Percentiles rank a stretch among this genome's conserved stretches.
Conservation (phyloP, 2,797 vertebrate genomes). For the Syncerus caffer region DNA sequence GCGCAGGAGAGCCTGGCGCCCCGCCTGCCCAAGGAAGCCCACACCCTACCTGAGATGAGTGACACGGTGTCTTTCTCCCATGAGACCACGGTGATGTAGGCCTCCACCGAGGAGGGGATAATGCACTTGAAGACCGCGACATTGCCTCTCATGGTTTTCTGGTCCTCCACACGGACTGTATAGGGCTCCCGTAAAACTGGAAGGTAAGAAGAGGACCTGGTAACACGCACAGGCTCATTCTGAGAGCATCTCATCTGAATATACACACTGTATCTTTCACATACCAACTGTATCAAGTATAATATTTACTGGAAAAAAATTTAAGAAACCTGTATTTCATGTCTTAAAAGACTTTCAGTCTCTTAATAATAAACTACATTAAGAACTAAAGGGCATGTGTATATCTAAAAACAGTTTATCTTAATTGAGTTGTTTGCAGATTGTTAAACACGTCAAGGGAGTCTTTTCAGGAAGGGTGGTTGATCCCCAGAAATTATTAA, state of each 20-base stretch:
- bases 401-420: background rate
- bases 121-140: constrained; percentile 99
- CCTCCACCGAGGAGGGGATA: constrained; percentile 99
- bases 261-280: rapidly evolving
- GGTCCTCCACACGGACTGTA: constrained; percentile 99
- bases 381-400: background rate
- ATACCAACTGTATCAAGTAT: rapidly evolving
- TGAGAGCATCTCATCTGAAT: rapidly evolving
- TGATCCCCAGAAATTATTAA: background rate
- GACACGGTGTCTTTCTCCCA: constrained; percentile 99
- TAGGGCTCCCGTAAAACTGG: constrained; percentile 99
- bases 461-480: too few relatives aligned
- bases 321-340: background rate
- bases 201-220: background rate
- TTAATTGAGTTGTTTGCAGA: background rate
- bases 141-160: constrained; percentile 99
- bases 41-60: constrained; percentile 96
- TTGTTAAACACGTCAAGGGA: background rate
- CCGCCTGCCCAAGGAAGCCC: rapidly evolving
- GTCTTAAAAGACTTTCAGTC: background rate
- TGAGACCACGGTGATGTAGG: constrained; percentile 97
- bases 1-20: rapidly evolving
- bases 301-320: background rate
- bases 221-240: background rate
- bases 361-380: background rate